These are phyloP conservation scores for Pachyseris speciosa DNA, from an alignment of 64 coral and sea anemone genomes.

Conservation along the genomic window DNA sequence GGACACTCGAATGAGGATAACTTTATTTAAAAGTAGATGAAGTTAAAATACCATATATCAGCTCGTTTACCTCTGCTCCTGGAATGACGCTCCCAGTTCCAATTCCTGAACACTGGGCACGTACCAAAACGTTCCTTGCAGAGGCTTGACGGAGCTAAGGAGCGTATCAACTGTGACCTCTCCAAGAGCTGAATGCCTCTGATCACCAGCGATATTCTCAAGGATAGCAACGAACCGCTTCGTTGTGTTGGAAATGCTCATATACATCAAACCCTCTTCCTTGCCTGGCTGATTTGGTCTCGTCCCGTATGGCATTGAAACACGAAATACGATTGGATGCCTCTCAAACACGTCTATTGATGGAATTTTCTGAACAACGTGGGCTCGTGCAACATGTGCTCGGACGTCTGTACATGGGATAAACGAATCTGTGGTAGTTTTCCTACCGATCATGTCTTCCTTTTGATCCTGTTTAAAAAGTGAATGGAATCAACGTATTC, in stretches of 20 bases:
- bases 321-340: conserved; percentile 62
- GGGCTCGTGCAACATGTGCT: conserved; percentile 49
- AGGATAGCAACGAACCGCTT: conserved; percentile 65
- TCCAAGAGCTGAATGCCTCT: conserved; percentile 33
- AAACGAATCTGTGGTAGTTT: conserved; percentile 55
- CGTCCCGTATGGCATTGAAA: conserved; percentile 75
- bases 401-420: conserved; percentile 54
- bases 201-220: conserved; percentile 66
- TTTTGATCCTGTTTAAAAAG: conserved; percentile 45
- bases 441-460: conserved; percentile 66
- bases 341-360: conserved; percentile 26
- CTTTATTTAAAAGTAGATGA: no score
- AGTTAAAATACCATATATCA: no score
- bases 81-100: conserved; percentile 9
- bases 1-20: no score
- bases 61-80: no score
- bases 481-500: no score
- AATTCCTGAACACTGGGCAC: conserved; percentile 85
- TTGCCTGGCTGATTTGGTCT: conserved; percentile 18
- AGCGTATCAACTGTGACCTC: conserved; percentile 73
- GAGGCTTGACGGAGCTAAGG: conserved; percentile 72
- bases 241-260: conserved; percentile 57
- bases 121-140: conserved; percentile 83
- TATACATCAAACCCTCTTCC: conserved; percentile 78
- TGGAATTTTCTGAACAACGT: conserved; percentile 57